These are phyloP conservation scores for Tychaedon coryphoeus DNA, from an alignment of 2,113 vertebrate genomes.

Conservation along the genomic window DNA sequence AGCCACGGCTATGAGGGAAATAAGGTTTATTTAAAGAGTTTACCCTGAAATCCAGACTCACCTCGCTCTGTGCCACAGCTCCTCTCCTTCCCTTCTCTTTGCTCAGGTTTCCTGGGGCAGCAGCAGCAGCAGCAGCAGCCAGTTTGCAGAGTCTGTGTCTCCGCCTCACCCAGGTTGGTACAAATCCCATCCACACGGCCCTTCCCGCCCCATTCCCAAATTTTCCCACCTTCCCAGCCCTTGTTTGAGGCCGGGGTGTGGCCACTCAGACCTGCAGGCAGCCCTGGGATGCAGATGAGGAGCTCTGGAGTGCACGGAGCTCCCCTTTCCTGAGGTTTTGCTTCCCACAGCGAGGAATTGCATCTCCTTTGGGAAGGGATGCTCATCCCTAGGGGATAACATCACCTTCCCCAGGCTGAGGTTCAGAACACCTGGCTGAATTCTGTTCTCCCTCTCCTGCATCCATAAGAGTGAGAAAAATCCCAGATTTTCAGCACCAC, in stretches of 20 bases:
- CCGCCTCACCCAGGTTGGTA: conserved; percentile 83
- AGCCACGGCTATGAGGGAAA: not conserved
- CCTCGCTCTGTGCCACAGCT: not conserved
- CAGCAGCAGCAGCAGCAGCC: conserved; percentile 43
- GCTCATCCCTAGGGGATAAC: not conserved
- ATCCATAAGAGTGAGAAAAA: not conserved
- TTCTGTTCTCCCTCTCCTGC: not conserved
- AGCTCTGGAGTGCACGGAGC: not conserved
- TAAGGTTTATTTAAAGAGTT: not conserved
- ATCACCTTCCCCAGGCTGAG: not conserved
- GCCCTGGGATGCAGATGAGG: conserved; percentile 47
- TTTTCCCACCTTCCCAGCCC: conserved; percentile 5
- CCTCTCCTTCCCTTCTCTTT: not conserved
- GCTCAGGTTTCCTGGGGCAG: conserved; percentile 76
- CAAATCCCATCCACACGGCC: not conserved
- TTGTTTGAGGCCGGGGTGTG: conserved; percentile 8
- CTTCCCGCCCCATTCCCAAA: not conserved
- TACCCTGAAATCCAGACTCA: conserved; percentile 48
- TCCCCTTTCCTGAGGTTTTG: not conserved
- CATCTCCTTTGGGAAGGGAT: not conserved
- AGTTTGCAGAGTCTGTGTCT: conserved; percentile 68
- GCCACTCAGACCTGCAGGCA: conserved; percentile 63
- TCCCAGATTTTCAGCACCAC: not conserved
- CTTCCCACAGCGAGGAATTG: not conserved
- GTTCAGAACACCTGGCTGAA: not conserved